Conservation (phyloP, 2,888 invertebrate genomes). For the Cryptosula pallasiana region DNA sequence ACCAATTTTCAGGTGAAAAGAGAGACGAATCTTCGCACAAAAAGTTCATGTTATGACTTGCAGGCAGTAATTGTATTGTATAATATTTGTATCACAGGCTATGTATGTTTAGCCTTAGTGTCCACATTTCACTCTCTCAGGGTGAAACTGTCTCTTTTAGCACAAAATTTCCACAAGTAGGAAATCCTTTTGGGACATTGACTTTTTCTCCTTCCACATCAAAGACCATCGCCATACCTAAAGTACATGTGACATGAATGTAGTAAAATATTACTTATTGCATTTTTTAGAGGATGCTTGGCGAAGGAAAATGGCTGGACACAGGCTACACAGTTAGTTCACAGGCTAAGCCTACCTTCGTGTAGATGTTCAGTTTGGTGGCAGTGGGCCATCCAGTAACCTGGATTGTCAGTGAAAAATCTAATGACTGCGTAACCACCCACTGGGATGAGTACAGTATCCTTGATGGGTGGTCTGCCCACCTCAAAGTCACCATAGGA, state of each 20-base stretch:
- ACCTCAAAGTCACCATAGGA: background rate
- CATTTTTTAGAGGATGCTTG: background rate
- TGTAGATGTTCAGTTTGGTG: background rate
- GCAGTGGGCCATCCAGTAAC: constrained; percentile 21
- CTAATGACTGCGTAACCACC: constrained; percentile 14
- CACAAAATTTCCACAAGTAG: constrained; percentile 15
- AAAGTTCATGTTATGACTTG: no score
- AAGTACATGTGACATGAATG: background rate
- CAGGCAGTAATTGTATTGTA: no score
- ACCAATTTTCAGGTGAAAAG: no score
- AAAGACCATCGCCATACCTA: constrained; percentile 18
- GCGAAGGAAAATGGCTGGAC: no score
- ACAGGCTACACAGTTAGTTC: no score
- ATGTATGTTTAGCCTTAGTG: no score
- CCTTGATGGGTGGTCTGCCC: constrained; percentile 22
- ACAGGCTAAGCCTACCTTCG: constrained; percentile 4
- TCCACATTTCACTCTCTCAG: no score
- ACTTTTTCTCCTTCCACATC: background rate
- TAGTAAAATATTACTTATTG: background rate
- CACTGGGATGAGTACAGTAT: constrained; percentile 4
- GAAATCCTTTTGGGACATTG: background rate
- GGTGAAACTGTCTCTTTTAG: no score
- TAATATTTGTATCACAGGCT: no score
- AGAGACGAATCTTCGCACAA: no score
- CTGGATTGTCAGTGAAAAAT: constrained; percentile 14